Percentiles rank a stretch among this genome's conserved stretches.
Conservation (phyloP, 2,797 vertebrate genomes). For the Chelonia mydas region DNA sequence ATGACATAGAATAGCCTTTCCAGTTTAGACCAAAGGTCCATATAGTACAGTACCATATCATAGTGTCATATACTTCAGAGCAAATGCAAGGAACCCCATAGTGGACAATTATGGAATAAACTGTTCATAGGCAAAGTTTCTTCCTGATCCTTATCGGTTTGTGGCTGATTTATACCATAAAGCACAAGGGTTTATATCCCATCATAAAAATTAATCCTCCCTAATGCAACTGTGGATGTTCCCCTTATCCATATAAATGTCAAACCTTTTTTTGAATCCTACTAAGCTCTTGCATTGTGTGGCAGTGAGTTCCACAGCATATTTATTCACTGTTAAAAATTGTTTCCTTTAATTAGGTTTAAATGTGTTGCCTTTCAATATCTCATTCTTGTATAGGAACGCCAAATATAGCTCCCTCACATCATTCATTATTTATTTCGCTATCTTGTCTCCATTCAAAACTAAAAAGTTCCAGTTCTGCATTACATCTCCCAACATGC, state of each 20-base stretch:
- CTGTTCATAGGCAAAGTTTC: not conserved
- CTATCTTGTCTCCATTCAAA: not conserved
- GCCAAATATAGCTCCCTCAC: not conserved
- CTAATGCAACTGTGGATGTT: not conserved
- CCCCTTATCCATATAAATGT: not conserved
- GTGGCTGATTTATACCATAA: not conserved
- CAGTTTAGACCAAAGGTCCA: not conserved
- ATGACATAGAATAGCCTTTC: not conserved
- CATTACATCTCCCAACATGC: not conserved
- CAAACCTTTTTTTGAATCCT: not conserved
- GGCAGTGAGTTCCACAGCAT: not conserved
- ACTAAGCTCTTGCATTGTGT: not conserved
- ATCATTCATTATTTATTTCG: not conserved
- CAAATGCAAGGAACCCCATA: not conserved
- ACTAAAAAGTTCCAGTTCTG: not conserved
- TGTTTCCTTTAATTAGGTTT: not conserved
- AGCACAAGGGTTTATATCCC: not conserved
- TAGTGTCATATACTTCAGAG: not conserved
- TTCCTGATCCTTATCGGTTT: not conserved
- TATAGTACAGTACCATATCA: not conserved
- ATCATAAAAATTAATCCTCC: not conserved
- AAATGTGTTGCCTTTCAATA: not conserved
- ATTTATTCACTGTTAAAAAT: not conserved
- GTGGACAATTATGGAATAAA: not conserved
- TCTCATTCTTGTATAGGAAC: not conserved